Conservation (phyloP, 53 echinoderm and acorn worm genomes). For the Paracentrotus lividus region DNA sequence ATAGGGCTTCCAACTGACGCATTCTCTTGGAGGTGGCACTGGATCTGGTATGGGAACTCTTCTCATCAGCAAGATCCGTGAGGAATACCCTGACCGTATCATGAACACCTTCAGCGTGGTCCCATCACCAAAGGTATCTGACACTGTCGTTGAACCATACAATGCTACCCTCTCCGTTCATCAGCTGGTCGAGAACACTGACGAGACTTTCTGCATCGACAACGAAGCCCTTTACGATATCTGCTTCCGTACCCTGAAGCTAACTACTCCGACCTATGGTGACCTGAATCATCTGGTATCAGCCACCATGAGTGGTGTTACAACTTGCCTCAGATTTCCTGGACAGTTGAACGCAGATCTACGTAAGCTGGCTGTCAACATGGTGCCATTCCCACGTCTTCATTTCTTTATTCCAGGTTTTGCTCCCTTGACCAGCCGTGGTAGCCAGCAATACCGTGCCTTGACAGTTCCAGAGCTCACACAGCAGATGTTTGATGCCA, state of each 20-base stretch:
- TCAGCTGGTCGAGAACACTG: slow-evolving; percentile 97
- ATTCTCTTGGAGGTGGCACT: slow-evolving; percentile 94
- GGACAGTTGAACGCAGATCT: slow-evolving; percentile 92
- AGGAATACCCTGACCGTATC: slow-evolving; percentile 94
- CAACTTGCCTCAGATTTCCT: slow-evolving; percentile 91
- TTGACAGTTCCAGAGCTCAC: slow-evolving; percentile 78
- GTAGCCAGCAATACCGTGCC: slow-evolving; percentile 84
- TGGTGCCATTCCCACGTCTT: slow-evolving; percentile 87
- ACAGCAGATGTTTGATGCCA: slow-evolving; percentile 80
- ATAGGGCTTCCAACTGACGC: slow-evolving; percentile 95
- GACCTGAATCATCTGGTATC: slow-evolving; percentile 95
- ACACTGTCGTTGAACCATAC: slow-evolving; percentile 95
- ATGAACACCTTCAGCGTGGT: slow-evolving; percentile 94
- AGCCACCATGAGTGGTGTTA: slow-evolving; percentile 94
- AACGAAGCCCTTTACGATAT: slow-evolving; percentile 96
- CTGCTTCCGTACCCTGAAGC: slow-evolving; percentile 91
- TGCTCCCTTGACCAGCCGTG: slow-evolving; percentile 82
- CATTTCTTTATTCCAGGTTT: slow-evolving; percentile 83
- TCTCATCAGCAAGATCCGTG: slow-evolving; percentile 90
- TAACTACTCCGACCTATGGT: slow-evolving; percentile 97
- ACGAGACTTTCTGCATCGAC: slow-evolving; percentile 97
- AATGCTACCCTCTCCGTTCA: slow-evolving; percentile 96
- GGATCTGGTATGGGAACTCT: slow-evolving; percentile 98
- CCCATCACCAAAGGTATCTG: slow-evolving; percentile 86
- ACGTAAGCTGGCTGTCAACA: slow-evolving; percentile 90